phyloP scores from a whole-genome alignment of 2,888 invertebrate species.

The Cordilura impudica region DNA sequence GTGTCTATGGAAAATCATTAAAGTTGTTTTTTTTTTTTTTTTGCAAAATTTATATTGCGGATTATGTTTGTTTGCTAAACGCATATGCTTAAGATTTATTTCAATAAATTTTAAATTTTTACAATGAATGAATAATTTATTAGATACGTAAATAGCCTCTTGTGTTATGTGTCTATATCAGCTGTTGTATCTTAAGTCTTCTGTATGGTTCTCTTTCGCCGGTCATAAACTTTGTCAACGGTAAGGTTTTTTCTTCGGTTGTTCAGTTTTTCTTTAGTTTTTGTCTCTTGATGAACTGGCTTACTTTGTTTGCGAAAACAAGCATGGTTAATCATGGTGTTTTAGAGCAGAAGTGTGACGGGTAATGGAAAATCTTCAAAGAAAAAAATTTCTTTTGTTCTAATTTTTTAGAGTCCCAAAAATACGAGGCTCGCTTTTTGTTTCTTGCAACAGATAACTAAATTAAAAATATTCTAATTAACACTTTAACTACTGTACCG shows the following conservation, averaged over 20 bases:
- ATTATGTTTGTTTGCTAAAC: not conserved
- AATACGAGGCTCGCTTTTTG: too few species aligned
- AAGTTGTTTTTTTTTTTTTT: conserved; percentile 1
- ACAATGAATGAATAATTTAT: conserved; percentile 53
- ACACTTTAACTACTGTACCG: too few species aligned
- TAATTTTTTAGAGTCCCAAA: too few species aligned
- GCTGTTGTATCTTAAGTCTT: conserved; percentile 27
- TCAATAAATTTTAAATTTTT: conserved; percentile 33
- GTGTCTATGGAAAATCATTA: conserved; percentile 10
- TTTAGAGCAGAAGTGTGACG: too few species aligned
- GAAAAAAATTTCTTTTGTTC: too few species aligned
- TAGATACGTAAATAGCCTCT: conserved; percentile 39
- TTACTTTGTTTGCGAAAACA: too few species aligned
- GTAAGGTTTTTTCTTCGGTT: not conserved
- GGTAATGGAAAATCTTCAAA: too few species aligned
- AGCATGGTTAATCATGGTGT: too few species aligned
- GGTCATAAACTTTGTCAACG: conserved; percentile 13
- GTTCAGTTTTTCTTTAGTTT: conserved; percentile 31
- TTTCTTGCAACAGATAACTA: too few species aligned
- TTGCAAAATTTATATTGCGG: conserved; percentile 10
- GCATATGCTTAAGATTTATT: conserved; percentile 3
- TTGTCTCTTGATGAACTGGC: conserved; percentile 38
- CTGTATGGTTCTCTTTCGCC: not conserved
- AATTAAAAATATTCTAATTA: too few species aligned
- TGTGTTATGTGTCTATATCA: conserved; percentile 15